Base-by-base conservation (phyloP, 2,797 vertebrate genomes). In the Pangasius larnaudii region DNA sequence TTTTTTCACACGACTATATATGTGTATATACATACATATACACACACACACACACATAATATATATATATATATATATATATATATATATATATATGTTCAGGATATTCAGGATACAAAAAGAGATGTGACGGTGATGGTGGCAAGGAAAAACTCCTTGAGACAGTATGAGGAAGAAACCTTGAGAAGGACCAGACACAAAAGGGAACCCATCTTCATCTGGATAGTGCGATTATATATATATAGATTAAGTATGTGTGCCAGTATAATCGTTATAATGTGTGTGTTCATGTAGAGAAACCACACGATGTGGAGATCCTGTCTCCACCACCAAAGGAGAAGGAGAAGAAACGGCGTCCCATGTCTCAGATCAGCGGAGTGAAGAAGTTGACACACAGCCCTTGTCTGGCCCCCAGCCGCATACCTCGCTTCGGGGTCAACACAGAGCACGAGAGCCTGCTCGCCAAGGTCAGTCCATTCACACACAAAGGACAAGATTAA, bases 331-430 rank as follows among this genome's bases (percentile, higher is more conserved):
- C 91, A 0, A 96, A 96, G 89, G 97, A 97, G 85, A 96, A 96
- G 93, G 96, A 98, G 92, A 96, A 97, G 93, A 96, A 96, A 90
- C 95, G 94, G 36, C 93, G 92, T 59, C 97, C 97, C 0, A 96
- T 98, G 97, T 97, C 96, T 13, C 97, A 97, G 92, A 98, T 98
- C 96, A 97, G 95, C 0, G 96, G 97, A 0, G 96, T 98, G 89
- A 96, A 95, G 90, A 98, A 96, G 90, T 90, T 94, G 30, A 94
- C 86, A 0, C 95, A 94, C 83, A 88, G 94, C 88, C 94, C 96
- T 75, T 93, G 94, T 90, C 94, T 97, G 78, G 91, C 94, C 0
- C 56, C 94, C 7, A 91, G 96, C 33, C 91, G 92, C 88, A 95
- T 98, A 89, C 97, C 98, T 0, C 97, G 96, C 81, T 98, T 98